These are phyloP conservation scores for Myiagra hebetior DNA, from an alignment of 2,113 vertebrate species.

Conservation along the genomic window DNA sequence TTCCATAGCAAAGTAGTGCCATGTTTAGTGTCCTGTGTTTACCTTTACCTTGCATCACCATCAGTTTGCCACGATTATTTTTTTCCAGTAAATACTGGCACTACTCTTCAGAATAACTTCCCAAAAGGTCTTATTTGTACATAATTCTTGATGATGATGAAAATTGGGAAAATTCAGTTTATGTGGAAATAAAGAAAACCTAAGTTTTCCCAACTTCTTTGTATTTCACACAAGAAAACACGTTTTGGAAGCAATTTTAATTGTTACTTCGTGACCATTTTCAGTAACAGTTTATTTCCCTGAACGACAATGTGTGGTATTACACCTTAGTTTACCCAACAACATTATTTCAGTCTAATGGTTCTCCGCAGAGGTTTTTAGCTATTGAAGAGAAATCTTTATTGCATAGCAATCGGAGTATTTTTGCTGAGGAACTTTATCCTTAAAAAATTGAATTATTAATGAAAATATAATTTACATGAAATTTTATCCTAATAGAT, in stretches of 20 bases:
- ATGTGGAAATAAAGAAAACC: neutral
- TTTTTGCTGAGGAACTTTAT: neutral
- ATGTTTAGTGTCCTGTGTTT: neutral
- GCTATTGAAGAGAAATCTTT: neutral
- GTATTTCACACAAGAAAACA: neutral
- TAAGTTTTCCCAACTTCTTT: rapidly evolving
- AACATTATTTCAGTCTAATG: neutral
- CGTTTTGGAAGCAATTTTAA: neutral
- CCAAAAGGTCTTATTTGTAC: neutral
- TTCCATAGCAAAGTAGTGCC: neutral
- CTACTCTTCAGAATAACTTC: neutral
- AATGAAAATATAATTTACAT: neutral
- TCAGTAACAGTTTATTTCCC: neutral
- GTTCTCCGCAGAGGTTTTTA: neutral
- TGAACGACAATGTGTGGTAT: neutral
- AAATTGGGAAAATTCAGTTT: neutral
- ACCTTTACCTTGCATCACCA: neutral
- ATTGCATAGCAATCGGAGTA: neutral
- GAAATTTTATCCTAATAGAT: neutral
- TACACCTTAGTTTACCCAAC: neutral
- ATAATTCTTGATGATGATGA: neutral
- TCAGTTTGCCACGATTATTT: neutral
- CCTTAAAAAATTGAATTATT: neutral
- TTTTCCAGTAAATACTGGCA: neutral
- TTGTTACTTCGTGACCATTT: neutral